Evolutionary conservation across 2,888 invertebrate species (phyloP), one percentile per base, ranked within the genome.

Genomic region (Saturnia pavonia): DNA sequence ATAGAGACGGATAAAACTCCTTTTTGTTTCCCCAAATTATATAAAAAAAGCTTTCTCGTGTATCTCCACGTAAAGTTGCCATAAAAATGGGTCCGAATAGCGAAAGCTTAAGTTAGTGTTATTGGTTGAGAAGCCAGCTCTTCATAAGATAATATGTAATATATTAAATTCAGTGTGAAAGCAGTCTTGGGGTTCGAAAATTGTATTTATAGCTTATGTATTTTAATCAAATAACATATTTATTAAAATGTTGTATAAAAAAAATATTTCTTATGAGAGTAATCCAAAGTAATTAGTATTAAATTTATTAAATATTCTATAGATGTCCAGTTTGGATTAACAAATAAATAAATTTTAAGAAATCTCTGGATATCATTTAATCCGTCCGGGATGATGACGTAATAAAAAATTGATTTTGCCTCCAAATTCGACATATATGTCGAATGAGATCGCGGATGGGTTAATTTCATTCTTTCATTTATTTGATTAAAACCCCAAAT

Each of bases 11-110:
- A n/a, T n/a, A n/a, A 34, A 40, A 40, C 22, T 19, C n/a, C 9
- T 65, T 63, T 12, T 65, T 65, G 65, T n/a, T 40, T 19, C 40
- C 7, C 3, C 40, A 40, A 65, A 65, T 65, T 65, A 40, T 65
- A 19, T 65, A 65, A 65, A 65, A 60, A 63, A 40, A 34, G 40
- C 40, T 65, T 65, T 40, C n/a, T 65, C 19, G 34, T 65, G 65
- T 40, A 65, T 40, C 65, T 65, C 34, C 65, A 7, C 19, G 40
- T 65, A 40, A 63, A 65, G 40, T 65, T n/a, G 40, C 40, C 40
- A 40, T 65, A 40, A 40, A 65, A 9, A 65, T 65, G 40, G 40
- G 65, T 65, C 40, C n/a, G 40, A 40, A 1, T 40, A 65, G 14
- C 16, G 65, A 65, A 65, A 65, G 40, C 65, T 40, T 11, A 40